Percentiles rank a stretch among this genome's conserved stretches.
Evolutionary conservation across 2,113 vertebrate species (phyloP).

Genomic region (Phaethon lepturus): DNA sequence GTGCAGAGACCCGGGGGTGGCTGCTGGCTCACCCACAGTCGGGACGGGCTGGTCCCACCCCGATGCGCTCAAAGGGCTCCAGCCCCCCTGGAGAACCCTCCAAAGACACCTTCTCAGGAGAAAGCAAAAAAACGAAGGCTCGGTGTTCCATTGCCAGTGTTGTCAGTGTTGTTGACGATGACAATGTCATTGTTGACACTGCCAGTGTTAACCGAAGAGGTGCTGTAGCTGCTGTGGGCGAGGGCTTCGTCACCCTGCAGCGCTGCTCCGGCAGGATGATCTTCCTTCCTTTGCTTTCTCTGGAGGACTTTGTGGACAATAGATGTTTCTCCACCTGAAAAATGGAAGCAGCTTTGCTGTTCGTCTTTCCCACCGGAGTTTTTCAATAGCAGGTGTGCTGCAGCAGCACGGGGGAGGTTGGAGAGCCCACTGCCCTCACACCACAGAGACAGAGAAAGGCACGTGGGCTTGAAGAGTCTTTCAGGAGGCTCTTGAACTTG

Average conservation of each 20-base stretch:
- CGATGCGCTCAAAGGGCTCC: accelerated
- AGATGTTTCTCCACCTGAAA: not conserved
- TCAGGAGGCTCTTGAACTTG: not conserved
- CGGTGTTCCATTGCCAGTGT: accelerated
- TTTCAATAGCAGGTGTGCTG: not conserved
- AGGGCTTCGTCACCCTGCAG: not conserved
- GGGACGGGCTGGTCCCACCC: not conserved
- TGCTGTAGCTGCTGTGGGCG: accelerated
- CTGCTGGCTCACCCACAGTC: accelerated
- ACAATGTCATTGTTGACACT: too few species aligned
- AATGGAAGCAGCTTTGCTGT: not conserved
- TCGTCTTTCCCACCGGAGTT: not conserved
- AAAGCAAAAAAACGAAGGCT: not conserved
- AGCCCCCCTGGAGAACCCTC: not conserved
- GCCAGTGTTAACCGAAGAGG: not conserved
- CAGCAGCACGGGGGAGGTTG: not conserved
- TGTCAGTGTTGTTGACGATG: not conserved
- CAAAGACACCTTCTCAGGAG: not conserved
- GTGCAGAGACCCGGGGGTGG: not conserved
- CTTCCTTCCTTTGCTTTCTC: not conserved
- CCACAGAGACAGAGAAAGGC: not conserved
- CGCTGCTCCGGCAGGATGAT: accelerated
- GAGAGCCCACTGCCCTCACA: not conserved
- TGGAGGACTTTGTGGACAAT: not conserved
- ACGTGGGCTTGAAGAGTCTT: not conserved